These are phyloP conservation scores for Agrotis clavis DNA, from an alignment of 2,888 invertebrate genomes.

Conservation along the genomic window DNA sequence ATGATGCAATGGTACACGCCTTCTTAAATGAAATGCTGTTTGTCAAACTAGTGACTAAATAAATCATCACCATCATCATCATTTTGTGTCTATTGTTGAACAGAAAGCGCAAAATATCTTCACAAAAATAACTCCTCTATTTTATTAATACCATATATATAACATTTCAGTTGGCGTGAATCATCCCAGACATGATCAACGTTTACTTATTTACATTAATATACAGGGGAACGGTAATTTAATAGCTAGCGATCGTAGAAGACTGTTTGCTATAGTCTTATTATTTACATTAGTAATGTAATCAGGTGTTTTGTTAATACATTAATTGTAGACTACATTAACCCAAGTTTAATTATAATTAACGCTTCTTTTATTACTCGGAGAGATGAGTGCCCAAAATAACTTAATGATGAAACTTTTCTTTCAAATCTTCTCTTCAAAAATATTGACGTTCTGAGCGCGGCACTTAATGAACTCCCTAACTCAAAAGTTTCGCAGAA, in stretches of 20 bases:
- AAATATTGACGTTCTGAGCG: conserved; percentile 47
- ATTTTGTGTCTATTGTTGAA: too few relatives aligned
- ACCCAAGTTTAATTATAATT: background rate
- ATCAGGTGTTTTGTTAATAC: background rate
- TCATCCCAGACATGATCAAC: background rate
- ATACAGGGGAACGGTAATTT: background rate
- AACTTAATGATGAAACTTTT: conserved; percentile 41
- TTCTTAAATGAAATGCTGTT: too few relatives aligned
- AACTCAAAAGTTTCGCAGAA: conserved; percentile 58
- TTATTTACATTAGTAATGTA: background rate
- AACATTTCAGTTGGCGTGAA: background rate
- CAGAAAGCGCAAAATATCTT: too few relatives aligned
- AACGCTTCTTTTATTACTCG: conserved; percentile 4
- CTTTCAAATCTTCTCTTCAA: conserved; percentile 42
- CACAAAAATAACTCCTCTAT: too few relatives aligned
- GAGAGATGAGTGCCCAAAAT: conserved; percentile 9
- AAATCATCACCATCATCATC: too few relatives aligned
- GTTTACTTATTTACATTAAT: conserved; percentile 2
- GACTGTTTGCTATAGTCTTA: background rate
- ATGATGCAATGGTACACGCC: too few relatives aligned
- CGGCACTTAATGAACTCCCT: conserved; percentile 61
- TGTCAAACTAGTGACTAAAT: too few relatives aligned
- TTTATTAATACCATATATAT: background rate
- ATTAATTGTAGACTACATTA: background rate
- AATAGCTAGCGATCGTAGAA: background rate